Evolutionary conservation across 1,140 invertebrate species (phyloP).

Genomic region (Gryllus bimaculatus): DNA sequence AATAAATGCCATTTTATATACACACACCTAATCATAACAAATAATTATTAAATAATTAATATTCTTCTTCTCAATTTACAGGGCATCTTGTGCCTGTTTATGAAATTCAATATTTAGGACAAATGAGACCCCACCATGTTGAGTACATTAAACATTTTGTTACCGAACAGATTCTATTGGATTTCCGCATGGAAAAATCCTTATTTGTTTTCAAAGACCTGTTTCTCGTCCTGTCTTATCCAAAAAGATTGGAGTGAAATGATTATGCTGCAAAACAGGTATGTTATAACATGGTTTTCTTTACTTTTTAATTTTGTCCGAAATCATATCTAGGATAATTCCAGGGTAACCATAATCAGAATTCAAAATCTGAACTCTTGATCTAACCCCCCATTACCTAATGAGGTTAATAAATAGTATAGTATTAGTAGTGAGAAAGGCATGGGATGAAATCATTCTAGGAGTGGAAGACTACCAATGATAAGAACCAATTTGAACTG

Average conservation of each 20-base stretch:
- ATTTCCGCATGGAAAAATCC: constrained; percentile 84
- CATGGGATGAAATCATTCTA: no score
- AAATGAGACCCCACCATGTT: constrained; percentile 74
- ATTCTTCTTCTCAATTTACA: constrained; percentile 30
- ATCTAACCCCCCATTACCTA: no score
- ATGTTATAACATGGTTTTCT: constrained; percentile 16
- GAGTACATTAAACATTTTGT: constrained; percentile 62
- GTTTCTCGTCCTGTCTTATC: constrained; percentile 70
- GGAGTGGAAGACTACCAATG: no score
- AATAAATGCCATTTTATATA: no score
- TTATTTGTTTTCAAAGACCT: constrained; percentile 74
- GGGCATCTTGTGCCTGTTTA: constrained; percentile 73
- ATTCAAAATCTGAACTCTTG: no score
- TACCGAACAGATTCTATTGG: constrained; percentile 52
- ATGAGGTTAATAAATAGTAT: no score
- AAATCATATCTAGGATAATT: no score
- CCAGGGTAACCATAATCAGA: no score
- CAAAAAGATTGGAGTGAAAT: constrained; percentile 89
- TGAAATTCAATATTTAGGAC: constrained; percentile 78
- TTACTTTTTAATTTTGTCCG: background rate
- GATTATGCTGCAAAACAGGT: constrained; percentile 87
- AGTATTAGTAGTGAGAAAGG: no score
- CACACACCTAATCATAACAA: no score
- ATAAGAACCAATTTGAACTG: no score
- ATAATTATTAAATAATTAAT: background rate